Conservation (phyloP, 1,140 invertebrate species). For the Tetramorium parvispinum region DNA sequence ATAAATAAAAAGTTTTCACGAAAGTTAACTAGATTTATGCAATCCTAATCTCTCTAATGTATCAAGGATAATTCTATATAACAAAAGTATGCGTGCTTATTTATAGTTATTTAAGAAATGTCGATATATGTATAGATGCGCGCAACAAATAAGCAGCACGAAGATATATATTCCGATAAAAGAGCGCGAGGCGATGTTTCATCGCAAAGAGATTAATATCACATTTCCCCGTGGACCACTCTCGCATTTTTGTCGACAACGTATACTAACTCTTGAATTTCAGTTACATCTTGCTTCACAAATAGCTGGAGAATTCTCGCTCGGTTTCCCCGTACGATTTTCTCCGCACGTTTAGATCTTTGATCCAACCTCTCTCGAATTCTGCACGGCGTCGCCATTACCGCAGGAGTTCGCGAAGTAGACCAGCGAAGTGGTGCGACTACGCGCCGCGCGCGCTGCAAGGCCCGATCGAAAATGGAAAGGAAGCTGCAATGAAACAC, state of each 20-base stretch:
- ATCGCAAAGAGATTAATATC: conserved; percentile 40
- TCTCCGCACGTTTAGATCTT: conserved; percentile 53
- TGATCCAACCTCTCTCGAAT: conserved; percentile 50
- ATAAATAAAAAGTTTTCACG: background rate
- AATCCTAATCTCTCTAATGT: background rate
- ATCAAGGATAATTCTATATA: background rate
- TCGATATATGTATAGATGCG: background rate
- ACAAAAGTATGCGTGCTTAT: background rate
- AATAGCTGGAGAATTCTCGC: conserved; percentile 48
- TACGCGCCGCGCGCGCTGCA: background rate
- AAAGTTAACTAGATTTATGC: background rate
- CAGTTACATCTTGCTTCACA: conserved; percentile 60
- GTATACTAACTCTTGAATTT: conserved; percentile 52
- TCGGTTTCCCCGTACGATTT: conserved; percentile 31
- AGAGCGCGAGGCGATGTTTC: background rate
- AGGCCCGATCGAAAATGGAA: conserved; percentile 42
- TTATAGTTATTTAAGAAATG: background rate
- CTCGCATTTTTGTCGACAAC: conserved; percentile 12
- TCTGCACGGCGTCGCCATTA: conserved; percentile 44
- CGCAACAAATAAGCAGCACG: background rate
- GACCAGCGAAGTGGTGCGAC: conserved; percentile 40
- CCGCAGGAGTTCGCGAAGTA: conserved; percentile 34
- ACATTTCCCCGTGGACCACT: conserved; percentile 17
- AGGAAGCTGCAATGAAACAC: conserved; percentile 36
- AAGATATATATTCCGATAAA: background rate